Base-by-base conservation (phyloP, 2,888 invertebrate genomes). In the Drosophila kambysellisi region DNA sequence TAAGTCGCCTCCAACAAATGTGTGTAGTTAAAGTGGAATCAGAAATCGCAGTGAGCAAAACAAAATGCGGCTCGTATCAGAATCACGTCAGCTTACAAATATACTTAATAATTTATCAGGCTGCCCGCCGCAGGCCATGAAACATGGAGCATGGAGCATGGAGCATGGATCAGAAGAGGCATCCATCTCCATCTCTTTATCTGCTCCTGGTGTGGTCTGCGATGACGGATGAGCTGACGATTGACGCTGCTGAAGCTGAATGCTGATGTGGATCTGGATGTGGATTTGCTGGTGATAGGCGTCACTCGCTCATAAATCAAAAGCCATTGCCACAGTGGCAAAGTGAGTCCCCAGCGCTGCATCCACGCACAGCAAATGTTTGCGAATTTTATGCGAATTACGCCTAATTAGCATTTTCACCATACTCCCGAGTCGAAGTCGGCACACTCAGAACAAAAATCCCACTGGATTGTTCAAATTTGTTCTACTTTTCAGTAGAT, bases 331-430 rank as follows among this genome's bases (percentile, higher is more conserved):
- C 50, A 60, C 39, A 43, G 59, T 46, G 33, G 39, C 25, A 59
- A 54, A 41, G 33, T 46, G 52, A 39, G 58, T 33, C 71, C 20
- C 46, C 15, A 4, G 30, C 62, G 20, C 57, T 11, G 50, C 50
- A 46, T 20, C 43, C 20, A 15, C 39, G 33, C 51, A 35, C 81
- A 71, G 83, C 74, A 81, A 87, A 86, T 88, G 89, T 90, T 88
- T 88, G 90, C 87, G 89, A 83, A 83, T 88, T 88, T 88, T 88
- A 90, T 90, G 90, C 90, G 90, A 83, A 88, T 88, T 90, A 88
- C 89, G 87, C 89, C 90, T 88, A 88, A 88, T 88, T 90, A 88
- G 87, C 90, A 88, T 88, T 90, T 86, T 81, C 82, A 82, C 70
- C 29, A 29, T 66, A 12, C 67, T 54, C 41, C 41, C 25, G 57